Evolutionary conservation across 2,888 invertebrate genomes (phyloP).

Genomic region (Torymus texanus): DNA sequence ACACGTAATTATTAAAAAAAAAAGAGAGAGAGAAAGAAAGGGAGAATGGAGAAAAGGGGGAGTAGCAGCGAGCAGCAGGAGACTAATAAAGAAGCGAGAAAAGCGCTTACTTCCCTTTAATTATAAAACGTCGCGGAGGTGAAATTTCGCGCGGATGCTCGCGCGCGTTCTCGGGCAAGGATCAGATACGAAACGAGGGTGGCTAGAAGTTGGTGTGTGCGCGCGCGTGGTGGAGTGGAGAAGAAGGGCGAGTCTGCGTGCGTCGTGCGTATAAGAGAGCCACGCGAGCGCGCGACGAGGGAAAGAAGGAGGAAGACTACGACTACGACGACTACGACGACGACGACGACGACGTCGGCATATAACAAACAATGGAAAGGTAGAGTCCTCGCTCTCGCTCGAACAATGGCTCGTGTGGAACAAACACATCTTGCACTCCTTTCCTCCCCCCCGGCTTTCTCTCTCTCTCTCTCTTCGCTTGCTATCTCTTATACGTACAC

Average conservation of each 20-base stretch:
- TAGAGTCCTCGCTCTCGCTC: conserved; percentile 65
- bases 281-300: not conserved
- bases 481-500: not conserved
- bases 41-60: conserved; percentile 9
- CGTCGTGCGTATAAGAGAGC: too few relatives aligned
- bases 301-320: conserved; percentile 44
- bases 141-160: conserved; percentile 35
- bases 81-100: conserved; percentile 53
- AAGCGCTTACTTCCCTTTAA: conserved; percentile 58
- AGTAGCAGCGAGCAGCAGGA: conserved; percentile 10
- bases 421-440: conserved; percentile 70
- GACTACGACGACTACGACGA: conserved; percentile 61
- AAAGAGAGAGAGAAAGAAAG: not conserved
- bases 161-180: conserved; percentile 8
- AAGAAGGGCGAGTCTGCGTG: conserved; percentile 22
- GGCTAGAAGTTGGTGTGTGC: conserved; percentile 24
- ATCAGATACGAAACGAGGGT: conserved; percentile 50
- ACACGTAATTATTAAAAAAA: conserved; percentile 52
- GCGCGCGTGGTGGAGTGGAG: not conserved
- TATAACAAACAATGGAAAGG: conserved; percentile 72
- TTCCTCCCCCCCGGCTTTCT: conserved; percentile 22
- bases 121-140: conserved; percentile 55
- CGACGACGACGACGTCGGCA: conserved; percentile 61
- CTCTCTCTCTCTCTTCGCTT: not conserved
- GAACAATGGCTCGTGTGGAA: conserved; percentile 74